A percentile compares a stretch with the other conserved stretches of the same genome.
phyloP scores from a whole-genome alignment of 2,797 vertebrate genomes.

The Hozukius guyotensis region DNA sequence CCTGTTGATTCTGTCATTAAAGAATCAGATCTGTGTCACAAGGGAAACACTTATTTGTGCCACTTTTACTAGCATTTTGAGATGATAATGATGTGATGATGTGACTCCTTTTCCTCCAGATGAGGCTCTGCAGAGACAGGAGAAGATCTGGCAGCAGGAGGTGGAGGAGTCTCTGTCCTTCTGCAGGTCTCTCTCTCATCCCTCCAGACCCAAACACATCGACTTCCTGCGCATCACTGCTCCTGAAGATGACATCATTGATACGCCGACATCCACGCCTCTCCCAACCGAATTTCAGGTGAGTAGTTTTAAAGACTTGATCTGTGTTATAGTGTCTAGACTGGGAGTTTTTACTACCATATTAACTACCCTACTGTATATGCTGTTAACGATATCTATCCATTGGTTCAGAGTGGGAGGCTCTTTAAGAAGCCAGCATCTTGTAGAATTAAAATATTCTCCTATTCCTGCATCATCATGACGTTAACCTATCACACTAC shows the following conservation, averaged over 20 bases:
- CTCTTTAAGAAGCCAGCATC: too few species aligned
- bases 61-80: background rate
- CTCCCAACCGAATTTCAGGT: conserved; percentile 56
- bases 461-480: background rate
- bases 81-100: background rate
- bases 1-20: background rate
- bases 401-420: too few species aligned
- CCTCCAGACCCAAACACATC: conserved; percentile 65
- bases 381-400: too few species aligned
- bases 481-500: background rate
- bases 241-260: conserved; percentile 63
- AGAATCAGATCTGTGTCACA: background rate
- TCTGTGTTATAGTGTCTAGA: background rate
- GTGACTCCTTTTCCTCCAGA: conserved; percentile 47
- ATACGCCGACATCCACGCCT: conserved; percentile 35
- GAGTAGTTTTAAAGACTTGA: conserved; percentile 32
- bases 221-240: conserved; percentile 74
- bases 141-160: conserved; percentile 74
- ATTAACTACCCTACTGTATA: background rate
- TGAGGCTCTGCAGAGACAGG: conserved; percentile 65
- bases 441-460: too few species aligned
- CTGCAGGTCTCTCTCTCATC: conserved; percentile 60
- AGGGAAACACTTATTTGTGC: too few species aligned
- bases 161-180: conserved; percentile 68
- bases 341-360: background rate